Evolutionary conservation across 2,113 vertebrate species (phyloP).

Genomic region (Thamnaconus septentrionalis): DNA sequence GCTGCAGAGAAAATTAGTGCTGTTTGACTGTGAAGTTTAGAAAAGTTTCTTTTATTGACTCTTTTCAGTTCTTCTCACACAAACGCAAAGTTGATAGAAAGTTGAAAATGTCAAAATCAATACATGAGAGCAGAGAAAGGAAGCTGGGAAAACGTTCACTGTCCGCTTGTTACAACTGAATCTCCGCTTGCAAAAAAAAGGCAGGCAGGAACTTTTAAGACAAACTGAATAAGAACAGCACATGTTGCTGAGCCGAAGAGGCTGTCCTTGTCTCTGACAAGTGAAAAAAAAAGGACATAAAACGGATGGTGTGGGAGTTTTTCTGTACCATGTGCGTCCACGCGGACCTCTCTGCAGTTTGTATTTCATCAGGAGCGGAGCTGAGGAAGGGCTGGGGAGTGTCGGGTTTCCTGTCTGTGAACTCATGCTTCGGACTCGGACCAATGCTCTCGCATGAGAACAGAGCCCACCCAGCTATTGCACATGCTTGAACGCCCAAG

Average conservation of each 20-base stretch:
- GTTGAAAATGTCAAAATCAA: too few relatives aligned
- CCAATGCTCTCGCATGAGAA: slow-evolving; percentile 30
- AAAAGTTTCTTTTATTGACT: too few relatives aligned
- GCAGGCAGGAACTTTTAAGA: background rate
- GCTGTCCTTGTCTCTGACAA: background rate
- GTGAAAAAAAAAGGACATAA: slow-evolving; percentile 19
- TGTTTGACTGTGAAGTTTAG: too few relatives aligned
- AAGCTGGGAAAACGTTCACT: too few relatives aligned
- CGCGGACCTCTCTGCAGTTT: slow-evolving; percentile 36
- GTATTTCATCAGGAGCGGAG: slow-evolving; percentile 44
- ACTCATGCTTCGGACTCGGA: slow-evolving; percentile 42
- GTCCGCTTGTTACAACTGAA: too few relatives aligned
- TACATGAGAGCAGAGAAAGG: too few relatives aligned
- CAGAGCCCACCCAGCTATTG: slow-evolving; percentile 28
- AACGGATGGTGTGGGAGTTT: too few relatives aligned
- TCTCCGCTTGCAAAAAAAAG: too few relatives aligned
- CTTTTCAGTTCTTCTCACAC: too few relatives aligned
- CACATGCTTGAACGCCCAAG: background rate
- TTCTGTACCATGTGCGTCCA: background rate
- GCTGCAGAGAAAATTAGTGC: too few relatives aligned
- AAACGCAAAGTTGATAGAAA: too few relatives aligned
- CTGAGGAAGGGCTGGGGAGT: slow-evolving; percentile 40
- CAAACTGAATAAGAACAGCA: background rate
- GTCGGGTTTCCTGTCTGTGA: slow-evolving; percentile 52
- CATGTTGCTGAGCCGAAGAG: background rate